These are phyloP conservation scores for Dryobotodes eremita DNA, from an alignment of 2,888 invertebrate species.

Conservation along the genomic window DNA sequence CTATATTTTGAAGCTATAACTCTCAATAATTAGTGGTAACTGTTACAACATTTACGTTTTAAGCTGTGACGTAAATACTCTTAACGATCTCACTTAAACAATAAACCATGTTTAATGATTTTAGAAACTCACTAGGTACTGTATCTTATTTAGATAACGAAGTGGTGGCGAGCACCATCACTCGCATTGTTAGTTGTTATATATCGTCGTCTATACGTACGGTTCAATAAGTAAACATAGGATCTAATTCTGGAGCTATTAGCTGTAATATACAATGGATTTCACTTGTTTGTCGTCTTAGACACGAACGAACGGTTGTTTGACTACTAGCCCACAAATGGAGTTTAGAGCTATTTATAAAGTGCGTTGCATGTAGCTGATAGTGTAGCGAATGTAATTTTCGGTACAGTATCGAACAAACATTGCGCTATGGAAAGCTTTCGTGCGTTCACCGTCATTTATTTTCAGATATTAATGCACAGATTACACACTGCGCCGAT, in stretches of 20 bases:
- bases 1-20: constrained; percentile 62
- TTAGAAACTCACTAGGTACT: constrained; percentile 68
- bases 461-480: constrained; percentile 79
- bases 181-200: constrained; percentile 59
- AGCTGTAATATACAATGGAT: constrained; percentile 62
- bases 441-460: constrained; percentile 72
- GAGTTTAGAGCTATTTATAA: constrained; percentile 29
- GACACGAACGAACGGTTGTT: constrained; percentile 16
- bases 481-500: constrained; percentile 76
- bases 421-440: constrained; percentile 64
- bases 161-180: constrained; percentile 65
- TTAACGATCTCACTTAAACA: constrained; percentile 69
- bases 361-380: constrained; percentile 41
- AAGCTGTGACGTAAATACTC: constrained; percentile 58
- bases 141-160: constrained; percentile 64
- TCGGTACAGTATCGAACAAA: constrained; percentile 74
- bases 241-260: constrained; percentile 69
- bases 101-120: constrained; percentile 73
- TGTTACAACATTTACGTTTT: constrained; percentile 65
- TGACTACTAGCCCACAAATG: constrained; percentile 30
- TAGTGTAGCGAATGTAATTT: constrained; percentile 64
- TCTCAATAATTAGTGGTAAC: constrained; percentile 61
- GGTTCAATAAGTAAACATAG: constrained; percentile 66
- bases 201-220: constrained; percentile 41
- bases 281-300: constrained; percentile 33